Base-by-base conservation (phyloP, 2,797 vertebrate genomes). In the Epinephelus awoara region DNA sequence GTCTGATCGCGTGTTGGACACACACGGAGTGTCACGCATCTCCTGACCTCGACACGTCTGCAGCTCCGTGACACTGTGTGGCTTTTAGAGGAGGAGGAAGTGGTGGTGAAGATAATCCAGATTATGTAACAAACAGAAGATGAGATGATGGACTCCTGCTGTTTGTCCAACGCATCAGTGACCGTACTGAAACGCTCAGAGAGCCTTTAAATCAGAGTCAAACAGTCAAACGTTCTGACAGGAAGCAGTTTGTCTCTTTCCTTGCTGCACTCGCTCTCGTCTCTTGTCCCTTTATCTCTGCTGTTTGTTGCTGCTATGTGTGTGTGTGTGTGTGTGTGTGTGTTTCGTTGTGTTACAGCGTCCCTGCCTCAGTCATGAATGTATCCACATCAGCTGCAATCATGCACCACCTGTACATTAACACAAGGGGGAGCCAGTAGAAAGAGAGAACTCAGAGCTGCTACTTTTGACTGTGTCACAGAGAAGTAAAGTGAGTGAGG, bases 401-500 rank as follows among this genome's bases (percentile, higher is more conserved):
- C 79, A 7, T 80, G 88, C 79, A 84, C 66, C 64, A 55, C 76
- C 68, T 62, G 23, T n/a, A 57, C 38, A 17, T 62, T 0, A 66
- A 69, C 93, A 89, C 90, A 65, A 0, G 85, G 79, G 77, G 91
- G 91, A 67, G 88, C 88, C 85, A 90, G 75, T 91, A 70, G 77
- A 56, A 29, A 8, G 46, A 51, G 21, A 19, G 19, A 5, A 2
- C 3, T 8, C 49, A 25, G 38, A 46, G 44, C 65, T 54, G 55
- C 50, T 63, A 27, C 52, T 49, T 47, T 42, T 62, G 72, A 42
- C 40, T 23, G 23, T 18, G 63, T 78, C 72, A 67, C 67, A 63
- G 54, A 44, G 42, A 42, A 49, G 42, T 54, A 40, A 42, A 63
- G 40, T 19, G 14, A 25, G 68, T 11, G 21, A 27, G 4, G 25